These are phyloP conservation scores for Euleptes europaea DNA, from an alignment of 2,113 vertebrate species.

Conservation along the genomic window DNA sequence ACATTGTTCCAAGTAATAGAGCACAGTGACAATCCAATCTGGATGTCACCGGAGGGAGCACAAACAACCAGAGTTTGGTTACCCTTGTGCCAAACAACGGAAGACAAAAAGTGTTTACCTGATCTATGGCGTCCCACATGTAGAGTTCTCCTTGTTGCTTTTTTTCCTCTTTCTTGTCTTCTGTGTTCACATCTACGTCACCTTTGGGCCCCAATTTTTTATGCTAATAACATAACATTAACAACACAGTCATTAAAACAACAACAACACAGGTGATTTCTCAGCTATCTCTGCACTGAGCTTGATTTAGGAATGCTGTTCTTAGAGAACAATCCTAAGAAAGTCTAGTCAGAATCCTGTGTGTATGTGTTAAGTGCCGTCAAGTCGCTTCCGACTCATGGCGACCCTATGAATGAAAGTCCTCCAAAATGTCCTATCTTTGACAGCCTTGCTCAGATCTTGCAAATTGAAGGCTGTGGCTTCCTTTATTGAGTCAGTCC, in stretches of 20 bases:
- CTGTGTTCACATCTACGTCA: slow-evolving; percentile 76
- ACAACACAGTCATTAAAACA: not conserved
- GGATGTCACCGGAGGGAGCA: not conserved
- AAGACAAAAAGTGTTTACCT: slow-evolving; percentile 74
- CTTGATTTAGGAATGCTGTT: not conserved
- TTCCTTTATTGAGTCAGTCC: too few relatives aligned
- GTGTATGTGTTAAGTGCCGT: too few relatives aligned
- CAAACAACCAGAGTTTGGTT: not conserved
- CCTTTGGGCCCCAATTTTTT: slow-evolving; percentile 88
- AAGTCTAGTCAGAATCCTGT: too few relatives aligned
- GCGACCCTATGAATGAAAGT: too few relatives aligned
- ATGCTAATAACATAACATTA: slow-evolving; percentile 76
- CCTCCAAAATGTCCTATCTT: too few relatives aligned
- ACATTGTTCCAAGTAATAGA: too few relatives aligned
- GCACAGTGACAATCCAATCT: too few relatives aligned
- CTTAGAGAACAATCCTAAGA: not conserved
- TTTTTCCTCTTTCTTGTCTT: slow-evolving; percentile 84
- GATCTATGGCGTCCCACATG: slow-evolving; percentile 96
- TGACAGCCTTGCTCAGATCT: too few relatives aligned
- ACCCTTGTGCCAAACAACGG: not conserved
- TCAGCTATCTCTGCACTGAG: not conserved
- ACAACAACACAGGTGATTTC: not conserved
- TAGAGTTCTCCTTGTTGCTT: slow-evolving; percentile 89
- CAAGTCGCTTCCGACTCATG: too few relatives aligned
- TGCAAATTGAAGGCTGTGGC: too few relatives aligned